These are phyloP conservation scores for Apeltes quadracus DNA, from an alignment of 2,113 vertebrate genomes.

Conservation along the genomic window DNA sequence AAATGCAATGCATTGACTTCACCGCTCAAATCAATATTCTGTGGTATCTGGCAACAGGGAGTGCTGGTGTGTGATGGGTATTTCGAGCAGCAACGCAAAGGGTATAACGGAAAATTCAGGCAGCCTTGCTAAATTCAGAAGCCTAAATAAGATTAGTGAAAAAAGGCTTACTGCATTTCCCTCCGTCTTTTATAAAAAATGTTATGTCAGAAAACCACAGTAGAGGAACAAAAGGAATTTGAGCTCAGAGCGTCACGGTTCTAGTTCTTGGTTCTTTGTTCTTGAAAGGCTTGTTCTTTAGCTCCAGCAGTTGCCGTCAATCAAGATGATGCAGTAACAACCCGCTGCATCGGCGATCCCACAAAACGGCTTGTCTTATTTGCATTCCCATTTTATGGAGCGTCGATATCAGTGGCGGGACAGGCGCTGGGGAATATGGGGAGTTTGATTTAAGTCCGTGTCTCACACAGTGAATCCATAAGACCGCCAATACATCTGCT, in stretches of 20 bases:
- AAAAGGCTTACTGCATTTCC: not conserved
- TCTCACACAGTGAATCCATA: constrained; percentile 27
- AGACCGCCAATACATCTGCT: constrained; percentile 40
- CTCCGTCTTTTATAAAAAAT: not conserved
- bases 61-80: constrained; percentile 23
- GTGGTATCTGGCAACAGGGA: not conserved
- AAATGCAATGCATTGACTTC: constrained; percentile 38
- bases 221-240: not conserved
- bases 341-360: not conserved
- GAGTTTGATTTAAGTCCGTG: constrained; percentile 24
- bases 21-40: constrained; percentile 48
- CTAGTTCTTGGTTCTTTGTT: not conserved
- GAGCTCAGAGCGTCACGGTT: not conserved
- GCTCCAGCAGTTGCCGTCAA: constrained; percentile 1
- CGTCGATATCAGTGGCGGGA: not conserved
- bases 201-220: not conserved
- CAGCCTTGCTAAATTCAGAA: constrained; percentile 16
- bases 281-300: not conserved
- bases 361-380: not conserved
- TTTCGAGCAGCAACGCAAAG: constrained; percentile 3
- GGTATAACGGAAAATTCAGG: constrained; percentile 4
- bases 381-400: constrained; percentile 42
- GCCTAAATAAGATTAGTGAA: constrained; percentile 8
- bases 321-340: not conserved
- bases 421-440: constrained; percentile 6